These are phyloP conservation scores for Poeciliopsis retropinna DNA, from an alignment of 2,113 vertebrate genomes.

Conservation along the genomic window DNA sequence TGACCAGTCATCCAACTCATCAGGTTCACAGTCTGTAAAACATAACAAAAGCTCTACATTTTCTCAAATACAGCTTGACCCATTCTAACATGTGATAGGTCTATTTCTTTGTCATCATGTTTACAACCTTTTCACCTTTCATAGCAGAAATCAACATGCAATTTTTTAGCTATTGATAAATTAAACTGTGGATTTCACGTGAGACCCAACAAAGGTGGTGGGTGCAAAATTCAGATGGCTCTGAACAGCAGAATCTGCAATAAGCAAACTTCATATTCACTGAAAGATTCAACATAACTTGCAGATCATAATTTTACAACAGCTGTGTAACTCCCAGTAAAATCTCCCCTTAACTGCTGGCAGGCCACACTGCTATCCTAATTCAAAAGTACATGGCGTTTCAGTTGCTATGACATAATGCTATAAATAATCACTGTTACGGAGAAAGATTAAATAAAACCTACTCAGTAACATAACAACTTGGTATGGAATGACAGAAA, in stretches of 20 bases:
- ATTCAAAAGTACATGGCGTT: neutral
- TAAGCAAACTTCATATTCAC: no score
- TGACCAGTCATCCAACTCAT: conserved; percentile 96
- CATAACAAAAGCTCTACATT: conserved; percentile 13
- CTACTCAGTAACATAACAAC: neutral
- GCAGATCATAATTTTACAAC: no score
- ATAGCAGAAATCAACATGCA: no score
- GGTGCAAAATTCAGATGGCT: no score
- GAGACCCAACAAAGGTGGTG: no score
- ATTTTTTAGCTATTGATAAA: no score
- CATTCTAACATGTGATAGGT: no score
- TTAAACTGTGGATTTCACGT: no score
- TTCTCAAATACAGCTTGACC: neutral
- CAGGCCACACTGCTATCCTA: neutral
- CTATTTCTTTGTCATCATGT: no score
- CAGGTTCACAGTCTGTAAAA: conserved; percentile 95
- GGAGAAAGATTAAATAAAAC: neutral
- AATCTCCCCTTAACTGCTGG: neutral
- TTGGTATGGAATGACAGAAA: neutral
- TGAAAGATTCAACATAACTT: no score
- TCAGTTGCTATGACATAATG: neutral
- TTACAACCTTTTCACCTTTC: no score
- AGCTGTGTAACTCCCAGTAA: neutral
- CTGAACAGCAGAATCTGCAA: no score
- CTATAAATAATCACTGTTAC: neutral